Evolutionary conservation across 2,888 invertebrate species (phyloP), one percentile per base, ranked within the genome.

Genomic region (Xestia xanthographa): DNA sequence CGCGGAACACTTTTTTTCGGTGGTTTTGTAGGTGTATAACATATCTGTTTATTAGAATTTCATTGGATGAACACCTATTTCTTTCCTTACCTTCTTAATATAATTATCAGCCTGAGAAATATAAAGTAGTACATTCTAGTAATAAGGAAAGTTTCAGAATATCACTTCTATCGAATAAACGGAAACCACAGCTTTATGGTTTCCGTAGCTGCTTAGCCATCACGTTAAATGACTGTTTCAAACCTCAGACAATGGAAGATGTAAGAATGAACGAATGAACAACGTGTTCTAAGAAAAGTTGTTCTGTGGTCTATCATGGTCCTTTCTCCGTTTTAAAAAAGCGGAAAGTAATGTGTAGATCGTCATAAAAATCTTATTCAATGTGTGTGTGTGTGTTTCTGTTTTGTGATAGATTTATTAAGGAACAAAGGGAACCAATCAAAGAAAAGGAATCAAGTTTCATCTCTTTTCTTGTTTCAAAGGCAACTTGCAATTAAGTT

Each of bases 171-270:
- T 63, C 34, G 12, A 58, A 67, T n/a, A 62, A 45, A 68, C 56
- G 65, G 50, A 34, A 56, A 65, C 34, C 53, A 71, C 72, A 72
- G 80, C 34, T 34, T 5, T 34, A 34, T 34, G 34, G 34, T 34
- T 34, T 34, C 34, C 34, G 34, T 4, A 5, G 5, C 34, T 34
- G 34, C 70, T 45, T 1, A 70, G 41, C 14, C 43, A 71, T 71
- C 45, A 50, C 48, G 20, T 74, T 72, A 71, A 60, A 79, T 66
- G 73, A 69, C 26, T 34, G 65, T 73, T 65, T 66, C 45, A n/a
- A 68, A 72, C 79, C 74, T 72, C 74, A 79, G 60, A 82, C 76
- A 76, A 69, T 74, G 56, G 6, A 29, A 38, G 34, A 43, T 62
- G 38, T 34, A 5, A 62, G 34, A 38, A 65, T 38, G 65, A 77